Conservation (phyloP, 1,140 invertebrate species). For the Harpegnathos saltator region DNA sequence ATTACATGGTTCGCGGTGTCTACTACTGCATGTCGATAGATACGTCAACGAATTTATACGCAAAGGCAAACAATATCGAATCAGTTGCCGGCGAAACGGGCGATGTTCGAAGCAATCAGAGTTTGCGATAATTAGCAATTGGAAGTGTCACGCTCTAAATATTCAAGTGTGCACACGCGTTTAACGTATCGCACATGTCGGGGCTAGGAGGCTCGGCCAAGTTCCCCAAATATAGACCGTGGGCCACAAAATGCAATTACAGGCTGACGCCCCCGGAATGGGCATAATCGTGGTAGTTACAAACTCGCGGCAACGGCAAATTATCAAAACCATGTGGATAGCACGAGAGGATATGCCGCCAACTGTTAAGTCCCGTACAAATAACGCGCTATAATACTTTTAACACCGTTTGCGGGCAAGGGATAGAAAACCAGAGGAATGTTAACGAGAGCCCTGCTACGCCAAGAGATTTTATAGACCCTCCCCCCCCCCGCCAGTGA, state of each 20-base stretch:
- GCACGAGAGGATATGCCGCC: background rate
- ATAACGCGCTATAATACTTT: background rate
- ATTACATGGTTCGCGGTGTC: background rate
- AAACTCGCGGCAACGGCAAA: background rate
- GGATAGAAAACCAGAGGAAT: background rate
- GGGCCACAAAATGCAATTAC: conserved; percentile 41
- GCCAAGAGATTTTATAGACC: background rate
- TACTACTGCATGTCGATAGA: background rate
- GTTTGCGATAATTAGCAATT: conserved; percentile 14
- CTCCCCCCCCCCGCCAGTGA: too few relatives aligned
- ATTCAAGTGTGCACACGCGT: conserved; percentile 7
- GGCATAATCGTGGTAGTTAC: conserved; percentile 35
- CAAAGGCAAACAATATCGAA: background rate
- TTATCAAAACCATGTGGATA: conserved; percentile 8
- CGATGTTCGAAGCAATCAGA: conserved; percentile 16
- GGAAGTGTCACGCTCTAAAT: conserved; percentile 35
- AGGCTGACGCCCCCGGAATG: background rate
- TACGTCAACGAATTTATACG: background rate
- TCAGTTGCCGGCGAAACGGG: background rate
- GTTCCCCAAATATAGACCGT: conserved; percentile 23
- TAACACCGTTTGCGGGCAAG: background rate
- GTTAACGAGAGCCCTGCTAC: background rate
- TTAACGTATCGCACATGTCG: conserved; percentile 3
- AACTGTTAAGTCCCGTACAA: background rate
- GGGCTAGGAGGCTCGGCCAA: background rate